phyloP scores from a whole-genome alignment of 1,140 invertebrate genomes.

The Melanaphis sacchari region DNA sequence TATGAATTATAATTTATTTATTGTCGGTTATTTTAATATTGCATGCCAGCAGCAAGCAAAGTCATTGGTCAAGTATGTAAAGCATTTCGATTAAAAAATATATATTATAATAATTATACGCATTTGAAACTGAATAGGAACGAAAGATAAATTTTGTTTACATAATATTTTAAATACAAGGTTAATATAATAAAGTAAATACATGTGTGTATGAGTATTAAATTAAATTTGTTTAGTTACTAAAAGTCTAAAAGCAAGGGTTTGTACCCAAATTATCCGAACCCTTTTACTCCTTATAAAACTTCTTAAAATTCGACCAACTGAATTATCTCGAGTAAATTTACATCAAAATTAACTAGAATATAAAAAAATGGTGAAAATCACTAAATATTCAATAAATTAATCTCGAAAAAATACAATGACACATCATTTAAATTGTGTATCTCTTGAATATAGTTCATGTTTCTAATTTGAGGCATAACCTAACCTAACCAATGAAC shows the following conservation, averaged over 20 bases:
- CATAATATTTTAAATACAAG: neutral
- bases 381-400: neutral
- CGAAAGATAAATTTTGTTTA: neutral
- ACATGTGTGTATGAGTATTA: neutral
- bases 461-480: too few species aligned
- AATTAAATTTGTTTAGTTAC: neutral
- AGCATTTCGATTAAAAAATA: too few species aligned
- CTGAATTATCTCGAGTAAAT: neutral
- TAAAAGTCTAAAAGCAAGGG: neutral
- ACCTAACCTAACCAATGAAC: too few species aligned
- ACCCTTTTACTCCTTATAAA: neutral
- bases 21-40: too few species aligned
- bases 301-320: neutral
- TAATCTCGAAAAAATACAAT: neutral
- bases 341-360: neutral
- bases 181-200: neutral
- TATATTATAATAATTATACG: neutral
- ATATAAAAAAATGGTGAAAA: neutral
- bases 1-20: too few species aligned
- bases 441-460: too few species aligned
- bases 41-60: too few species aligned
- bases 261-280: neutral
- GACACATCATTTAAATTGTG: too few species aligned
- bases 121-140: neutral
- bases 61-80: too few species aligned